Evolutionary conservation across 2,797 vertebrate species (phyloP).

Genomic region (Peromyscus nudipes): DNA sequence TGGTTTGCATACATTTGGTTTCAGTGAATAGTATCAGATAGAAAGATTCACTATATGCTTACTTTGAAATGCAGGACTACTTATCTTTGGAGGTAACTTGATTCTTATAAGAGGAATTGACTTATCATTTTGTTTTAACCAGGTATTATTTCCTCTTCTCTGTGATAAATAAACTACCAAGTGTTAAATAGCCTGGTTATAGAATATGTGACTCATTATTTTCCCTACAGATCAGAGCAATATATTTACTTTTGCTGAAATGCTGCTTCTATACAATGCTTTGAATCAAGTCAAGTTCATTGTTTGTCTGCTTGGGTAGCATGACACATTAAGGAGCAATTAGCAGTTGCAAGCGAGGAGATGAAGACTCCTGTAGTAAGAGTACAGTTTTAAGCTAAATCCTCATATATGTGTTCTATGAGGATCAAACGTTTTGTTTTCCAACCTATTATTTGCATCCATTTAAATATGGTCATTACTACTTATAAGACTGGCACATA

Average conservation of each 20-base stretch:
- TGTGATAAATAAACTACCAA: neutral
- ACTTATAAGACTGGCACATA: constrained; percentile 38
- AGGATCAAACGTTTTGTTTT: constrained; percentile 48
- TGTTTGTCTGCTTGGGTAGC: neutral
- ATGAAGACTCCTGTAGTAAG: neutral
- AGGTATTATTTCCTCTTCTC: neutral
- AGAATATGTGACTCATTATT: constrained; percentile 6
- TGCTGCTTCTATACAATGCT: constrained; percentile 32
- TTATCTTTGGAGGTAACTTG: constrained; percentile 28
- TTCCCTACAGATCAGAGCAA: neutral
- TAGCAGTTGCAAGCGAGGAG: constrained; percentile 14
- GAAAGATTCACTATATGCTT: constrained; percentile 2
- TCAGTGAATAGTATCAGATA: constrained; percentile 40
- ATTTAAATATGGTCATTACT: constrained; percentile 66
- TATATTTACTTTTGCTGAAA: neutral
- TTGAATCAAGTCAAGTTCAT: neutral
- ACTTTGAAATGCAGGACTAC: constrained; percentile 19
- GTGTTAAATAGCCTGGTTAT: constrained; percentile 1
- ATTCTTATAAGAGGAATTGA: neutral
- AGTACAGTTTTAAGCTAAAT: neutral
- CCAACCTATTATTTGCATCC: constrained; percentile 51
- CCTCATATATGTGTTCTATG: neutral
- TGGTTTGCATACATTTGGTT: constrained; percentile 21
- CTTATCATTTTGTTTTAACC: neutral
- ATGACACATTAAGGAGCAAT: neutral